Evolutionary conservation across 2,888 invertebrate species (phyloP).

Genomic region (Cataglyphis albicans): DNA sequence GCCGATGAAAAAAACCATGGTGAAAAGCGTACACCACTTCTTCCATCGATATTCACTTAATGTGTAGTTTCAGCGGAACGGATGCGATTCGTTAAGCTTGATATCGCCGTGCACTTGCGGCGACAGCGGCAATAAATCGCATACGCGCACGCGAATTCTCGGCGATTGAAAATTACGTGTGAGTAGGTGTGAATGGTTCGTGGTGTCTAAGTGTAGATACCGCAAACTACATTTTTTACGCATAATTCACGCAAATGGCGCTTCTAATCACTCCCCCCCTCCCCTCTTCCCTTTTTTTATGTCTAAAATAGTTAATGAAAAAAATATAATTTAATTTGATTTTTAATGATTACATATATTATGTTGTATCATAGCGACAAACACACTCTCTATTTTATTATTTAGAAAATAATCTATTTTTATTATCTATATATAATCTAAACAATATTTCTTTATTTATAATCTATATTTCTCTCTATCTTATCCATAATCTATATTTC

Average conservation of each 20-base stretch:
- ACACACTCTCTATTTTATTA: background rate
- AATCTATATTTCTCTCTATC: too few species aligned
- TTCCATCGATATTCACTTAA: conserved; percentile 51
- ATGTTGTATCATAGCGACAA: background rate
- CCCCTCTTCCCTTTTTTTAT: conserved; percentile 13
- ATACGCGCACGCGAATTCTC: conserved; percentile 48
- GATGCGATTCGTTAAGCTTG: conserved; percentile 54
- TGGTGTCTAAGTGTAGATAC: conserved; percentile 19
- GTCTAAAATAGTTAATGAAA: conserved; percentile 13
- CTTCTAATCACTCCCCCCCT: conserved; percentile 3
- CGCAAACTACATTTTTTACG: conserved; percentile 38
- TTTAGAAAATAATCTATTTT: background rate
- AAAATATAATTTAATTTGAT: conserved; percentile 27
- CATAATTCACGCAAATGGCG: conserved; percentile 42
- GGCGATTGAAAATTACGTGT: conserved; percentile 18
- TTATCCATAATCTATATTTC: too few species aligned
- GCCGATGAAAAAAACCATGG: background rate
- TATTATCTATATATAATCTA: too few species aligned
- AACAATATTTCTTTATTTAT: too few species aligned
- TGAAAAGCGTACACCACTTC: background rate
- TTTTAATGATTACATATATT: conserved; percentile 13
- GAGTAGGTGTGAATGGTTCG: conserved; percentile 21
- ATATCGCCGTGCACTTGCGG: conserved; percentile 49
- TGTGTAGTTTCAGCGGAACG: conserved; percentile 39
- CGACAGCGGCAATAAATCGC: conserved; percentile 49